Evolutionary conservation across 2,797 vertebrate species (phyloP).

Genomic region (Chaetodon trifasciatus): DNA sequence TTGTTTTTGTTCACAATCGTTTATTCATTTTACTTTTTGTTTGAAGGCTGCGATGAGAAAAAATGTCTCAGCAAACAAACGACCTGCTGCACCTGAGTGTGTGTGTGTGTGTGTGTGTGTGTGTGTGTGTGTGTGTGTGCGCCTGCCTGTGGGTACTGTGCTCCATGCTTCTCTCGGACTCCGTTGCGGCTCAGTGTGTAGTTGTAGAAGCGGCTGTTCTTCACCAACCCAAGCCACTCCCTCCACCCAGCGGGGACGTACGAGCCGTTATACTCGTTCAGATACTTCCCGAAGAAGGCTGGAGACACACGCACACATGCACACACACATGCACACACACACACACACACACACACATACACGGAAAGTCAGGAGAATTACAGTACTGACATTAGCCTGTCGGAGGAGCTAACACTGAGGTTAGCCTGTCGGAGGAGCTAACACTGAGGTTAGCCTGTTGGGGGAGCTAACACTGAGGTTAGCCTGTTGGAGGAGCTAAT

Average conservation of each 20-base stretch:
- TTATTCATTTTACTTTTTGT: not conserved
- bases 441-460: too few species aligned
- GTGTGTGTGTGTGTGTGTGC: conserved; percentile 28
- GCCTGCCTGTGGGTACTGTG: conserved; percentile 90
- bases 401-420: too few species aligned
- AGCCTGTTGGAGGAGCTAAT: too few species aligned
- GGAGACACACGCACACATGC: conserved; percentile 50
- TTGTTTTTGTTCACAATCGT: too few species aligned
- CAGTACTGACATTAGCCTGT: too few species aligned
- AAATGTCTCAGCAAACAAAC: not conserved
- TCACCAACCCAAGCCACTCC: conserved; percentile 96
- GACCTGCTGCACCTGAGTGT: not conserved
- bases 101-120: not conserved
- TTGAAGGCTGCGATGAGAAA: not conserved
- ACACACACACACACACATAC: not conserved
- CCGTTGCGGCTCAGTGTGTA: conserved; percentile 96
- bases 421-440: too few species aligned
- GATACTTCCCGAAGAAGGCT: conserved; percentile 92
- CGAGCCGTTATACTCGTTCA: conserved; percentile 93
- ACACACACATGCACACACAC: conserved; percentile 2
- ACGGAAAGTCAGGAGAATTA: not conserved
- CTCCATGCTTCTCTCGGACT: conserved; percentile 93
- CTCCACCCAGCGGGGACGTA: conserved; percentile 95
- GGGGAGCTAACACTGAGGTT: too few species aligned
- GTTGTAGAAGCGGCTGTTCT: conserved; percentile 98